These are phyloP conservation scores for Atherinosoma microstoma DNA, from an alignment of 2,797 vertebrate genomes.

Conservation along the genomic window DNA sequence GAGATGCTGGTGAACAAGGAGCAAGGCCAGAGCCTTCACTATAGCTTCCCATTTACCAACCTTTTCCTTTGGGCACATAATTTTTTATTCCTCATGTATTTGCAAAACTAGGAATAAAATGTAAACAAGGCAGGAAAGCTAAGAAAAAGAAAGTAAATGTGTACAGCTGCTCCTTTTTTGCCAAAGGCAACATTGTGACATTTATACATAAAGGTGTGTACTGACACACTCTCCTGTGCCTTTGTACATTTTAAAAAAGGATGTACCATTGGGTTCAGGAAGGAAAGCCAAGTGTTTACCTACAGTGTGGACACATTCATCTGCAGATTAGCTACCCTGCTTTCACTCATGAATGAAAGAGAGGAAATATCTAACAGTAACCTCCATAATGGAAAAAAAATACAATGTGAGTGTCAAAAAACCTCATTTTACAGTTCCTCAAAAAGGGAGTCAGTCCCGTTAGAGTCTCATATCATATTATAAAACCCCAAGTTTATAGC, in stretches of 20 bases:
- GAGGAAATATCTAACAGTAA: slow-evolving; percentile 40
- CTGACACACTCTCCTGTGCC: slow-evolving; percentile 4
- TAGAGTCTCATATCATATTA: background rate
- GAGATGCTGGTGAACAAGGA: slow-evolving; percentile 27
- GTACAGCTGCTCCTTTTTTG: slow-evolving; percentile 53
- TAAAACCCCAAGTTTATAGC: background rate
- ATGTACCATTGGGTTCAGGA: slow-evolving; percentile 49
- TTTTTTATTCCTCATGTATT: slow-evolving; percentile 55
- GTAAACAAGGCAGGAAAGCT: slow-evolving; percentile 41
- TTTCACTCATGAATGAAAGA: slow-evolving; percentile 46
- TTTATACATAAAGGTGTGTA: background rate
- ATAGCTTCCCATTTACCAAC: slow-evolving; percentile 47
- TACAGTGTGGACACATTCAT: slow-evolving; percentile 36
- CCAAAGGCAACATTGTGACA: slow-evolving; percentile 53
- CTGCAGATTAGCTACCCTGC: slow-evolving; percentile 64
- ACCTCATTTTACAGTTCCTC: background rate
- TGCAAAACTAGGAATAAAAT: slow-evolving; percentile 57
- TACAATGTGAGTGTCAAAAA: background rate
- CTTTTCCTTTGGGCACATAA: slow-evolving; percentile 50
- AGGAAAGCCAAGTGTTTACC: slow-evolving; percentile 65
- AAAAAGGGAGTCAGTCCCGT: background rate
- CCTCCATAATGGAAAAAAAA: background rate
- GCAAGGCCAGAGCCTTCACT: slow-evolving; percentile 27
- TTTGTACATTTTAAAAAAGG: slow-evolving; percentile 30
- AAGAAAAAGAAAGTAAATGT: slow-evolving; percentile 37